phyloP scores from a whole-genome alignment of 2,113 vertebrate genomes.

The Macrotus californicus region DNA sequence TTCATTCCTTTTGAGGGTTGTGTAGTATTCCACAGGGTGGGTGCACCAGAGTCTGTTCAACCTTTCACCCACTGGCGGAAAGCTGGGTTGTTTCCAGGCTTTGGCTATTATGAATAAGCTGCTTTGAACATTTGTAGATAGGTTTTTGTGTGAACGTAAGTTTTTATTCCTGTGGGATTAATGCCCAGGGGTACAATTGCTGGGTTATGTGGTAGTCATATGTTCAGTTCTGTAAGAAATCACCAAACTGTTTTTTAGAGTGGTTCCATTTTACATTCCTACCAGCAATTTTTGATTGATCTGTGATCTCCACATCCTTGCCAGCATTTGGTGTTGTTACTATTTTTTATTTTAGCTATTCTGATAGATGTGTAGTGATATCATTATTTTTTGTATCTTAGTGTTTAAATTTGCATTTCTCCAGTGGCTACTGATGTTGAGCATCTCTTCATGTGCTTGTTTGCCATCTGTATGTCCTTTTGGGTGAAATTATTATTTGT shows the following conservation, averaged over 20 bases:
- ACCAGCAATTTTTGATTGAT: background rate
- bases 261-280: background rate
- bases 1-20: background rate
- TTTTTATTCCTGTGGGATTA: conserved; percentile 33
- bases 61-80: background rate
- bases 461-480: background rate
- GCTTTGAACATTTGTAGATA: background rate
- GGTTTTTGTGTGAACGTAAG: background rate
- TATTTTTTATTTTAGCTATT: background rate
- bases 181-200: background rate
- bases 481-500: background rate
- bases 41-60: background rate
- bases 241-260: background rate
- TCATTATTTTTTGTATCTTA: background rate
- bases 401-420: conserved; percentile 9
- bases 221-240: conserved; percentile 17
- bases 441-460: background rate
- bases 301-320: background rate
- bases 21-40: background rate
- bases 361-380: background rate
- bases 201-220: background rate
- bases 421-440: background rate
- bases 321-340: background rate
- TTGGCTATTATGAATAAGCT: background rate
- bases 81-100: background rate